A percentile compares a stretch with the other conserved stretches of the same genome.
These are phyloP conservation scores for Sprattus sprattus DNA, from an alignment of 2,113 vertebrate species.

Conservation along the genomic window DNA sequence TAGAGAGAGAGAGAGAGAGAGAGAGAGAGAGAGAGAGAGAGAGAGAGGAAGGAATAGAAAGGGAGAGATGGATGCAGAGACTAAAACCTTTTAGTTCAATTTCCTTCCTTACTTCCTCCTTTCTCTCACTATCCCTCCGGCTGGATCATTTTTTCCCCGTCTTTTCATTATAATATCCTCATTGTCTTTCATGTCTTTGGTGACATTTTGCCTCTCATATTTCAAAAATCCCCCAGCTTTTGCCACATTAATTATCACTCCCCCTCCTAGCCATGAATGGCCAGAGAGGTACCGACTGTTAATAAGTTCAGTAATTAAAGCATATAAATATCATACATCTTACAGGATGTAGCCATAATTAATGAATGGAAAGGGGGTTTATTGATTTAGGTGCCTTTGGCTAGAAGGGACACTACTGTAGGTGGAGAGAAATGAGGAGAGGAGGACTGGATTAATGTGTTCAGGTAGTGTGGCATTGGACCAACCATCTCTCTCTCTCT, in stretches of 20 bases:
- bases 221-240: slow-evolving; percentile 35
- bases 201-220: slow-evolving; percentile 52
- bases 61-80: slow-evolving; percentile 15
- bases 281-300: slow-evolving; percentile 52
- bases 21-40: neutral
- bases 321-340: slow-evolving; percentile 64
- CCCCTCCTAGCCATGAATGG: slow-evolving; percentile 44
- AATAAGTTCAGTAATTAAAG: slow-evolving; percentile 61
- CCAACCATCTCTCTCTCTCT: neutral
- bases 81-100: slow-evolving; percentile 3
- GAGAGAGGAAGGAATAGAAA: neutral
- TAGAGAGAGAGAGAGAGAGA: neutral
- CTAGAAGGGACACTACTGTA: neutral
- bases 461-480: slow-evolving; percentile 30
- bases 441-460: slow-evolving; percentile 27
- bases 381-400: slow-evolving; percentile 30
- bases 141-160: neutral
- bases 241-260: slow-evolving; percentile 47
- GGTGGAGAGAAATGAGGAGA: neutral
- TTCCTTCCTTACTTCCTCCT: neutral
- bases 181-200: slow-evolving; percentile 43
- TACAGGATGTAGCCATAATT: slow-evolving; percentile 54
- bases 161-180: slow-evolving; percentile 38
- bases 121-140: neutral
- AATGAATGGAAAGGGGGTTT: slow-evolving; percentile 53